A percentile compares a stretch with the other conserved stretches of the same genome.
phyloP scores from a whole-genome alignment of 2,797 vertebrate genomes.

The Falco concolor region DNA sequence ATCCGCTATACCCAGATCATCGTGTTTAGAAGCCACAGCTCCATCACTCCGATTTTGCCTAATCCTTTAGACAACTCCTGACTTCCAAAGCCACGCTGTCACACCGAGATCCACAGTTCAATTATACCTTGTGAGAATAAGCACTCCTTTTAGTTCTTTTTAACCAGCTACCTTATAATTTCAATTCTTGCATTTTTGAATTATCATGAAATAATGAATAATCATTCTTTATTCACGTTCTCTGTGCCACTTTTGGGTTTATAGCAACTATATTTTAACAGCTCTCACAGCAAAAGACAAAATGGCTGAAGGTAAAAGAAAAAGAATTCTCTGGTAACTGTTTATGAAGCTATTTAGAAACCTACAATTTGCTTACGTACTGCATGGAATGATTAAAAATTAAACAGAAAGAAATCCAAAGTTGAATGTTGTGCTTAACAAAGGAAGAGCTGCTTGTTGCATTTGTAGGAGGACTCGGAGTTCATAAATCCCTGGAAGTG shows the following conservation, averaged over 20 bases:
- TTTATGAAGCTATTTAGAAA: not conserved
- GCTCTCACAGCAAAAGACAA: not conserved
- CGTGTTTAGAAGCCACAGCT: not conserved
- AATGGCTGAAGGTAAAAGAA: not conserved
- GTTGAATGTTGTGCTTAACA: not conserved
- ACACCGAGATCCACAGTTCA: fast-evolving
- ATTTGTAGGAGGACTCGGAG: not conserved
- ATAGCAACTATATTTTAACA: not conserved
- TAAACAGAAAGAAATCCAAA: not conserved
- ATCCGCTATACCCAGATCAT: not conserved
- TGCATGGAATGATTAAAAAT: not conserved
- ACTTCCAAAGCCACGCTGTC: fast-evolving
- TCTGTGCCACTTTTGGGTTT: not conserved
- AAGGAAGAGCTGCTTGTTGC: not conserved
- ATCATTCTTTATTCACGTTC: not conserved
- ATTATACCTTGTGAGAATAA: not conserved
- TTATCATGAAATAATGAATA: not conserved
- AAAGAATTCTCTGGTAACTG: not conserved
- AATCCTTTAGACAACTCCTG: not conserved
- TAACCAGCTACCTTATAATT: not conserved
- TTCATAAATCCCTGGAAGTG: not conserved
- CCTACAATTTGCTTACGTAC: not conserved
- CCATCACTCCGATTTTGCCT: not conserved
- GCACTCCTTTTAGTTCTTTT: not conserved
- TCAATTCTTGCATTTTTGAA: not conserved